Percentiles rank a stretch among this genome's conserved stretches.
These are phyloP conservation scores for Tragelaphus strepsiceros DNA, from an alignment of 2,113 vertebrate species.

Conservation along the genomic window DNA sequence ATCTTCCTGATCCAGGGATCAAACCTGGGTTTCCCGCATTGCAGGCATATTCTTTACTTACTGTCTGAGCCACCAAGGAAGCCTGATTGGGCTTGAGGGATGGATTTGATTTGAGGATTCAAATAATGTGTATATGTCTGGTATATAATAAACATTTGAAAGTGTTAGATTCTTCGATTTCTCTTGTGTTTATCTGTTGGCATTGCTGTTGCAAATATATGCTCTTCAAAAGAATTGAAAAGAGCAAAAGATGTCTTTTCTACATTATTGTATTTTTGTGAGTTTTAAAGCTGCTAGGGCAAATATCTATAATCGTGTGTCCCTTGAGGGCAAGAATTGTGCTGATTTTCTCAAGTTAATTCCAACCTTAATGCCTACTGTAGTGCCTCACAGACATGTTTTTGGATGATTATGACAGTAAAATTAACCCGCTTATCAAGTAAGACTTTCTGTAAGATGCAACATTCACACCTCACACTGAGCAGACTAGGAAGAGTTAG, in stretches of 20 bases:
- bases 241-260: not conserved
- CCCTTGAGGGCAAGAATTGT: slow-evolving; percentile 12
- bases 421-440: not conserved
- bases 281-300: not conserved
- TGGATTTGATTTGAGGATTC: not conserved
- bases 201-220: not conserved
- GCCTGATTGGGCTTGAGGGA: not conserved
- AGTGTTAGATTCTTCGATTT: slow-evolving; percentile 4
- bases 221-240: not conserved
- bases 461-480: not conserved
- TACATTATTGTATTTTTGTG: not conserved
- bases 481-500: not conserved
- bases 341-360: not conserved
- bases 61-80: not conserved
- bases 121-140: not conserved
- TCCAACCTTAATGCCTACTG: not conserved
- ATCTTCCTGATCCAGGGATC: not conserved
- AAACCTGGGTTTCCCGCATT: not conserved
- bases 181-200: not conserved
- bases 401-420: not conserved
- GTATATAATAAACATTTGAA: not conserved
- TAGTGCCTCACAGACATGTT: not conserved
- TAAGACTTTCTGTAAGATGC: not conserved
- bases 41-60: not conserved
- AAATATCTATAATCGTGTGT: not conserved